phyloP scores from a whole-genome alignment of 2,113 vertebrate genomes.

The Anguilla japonica region DNA sequence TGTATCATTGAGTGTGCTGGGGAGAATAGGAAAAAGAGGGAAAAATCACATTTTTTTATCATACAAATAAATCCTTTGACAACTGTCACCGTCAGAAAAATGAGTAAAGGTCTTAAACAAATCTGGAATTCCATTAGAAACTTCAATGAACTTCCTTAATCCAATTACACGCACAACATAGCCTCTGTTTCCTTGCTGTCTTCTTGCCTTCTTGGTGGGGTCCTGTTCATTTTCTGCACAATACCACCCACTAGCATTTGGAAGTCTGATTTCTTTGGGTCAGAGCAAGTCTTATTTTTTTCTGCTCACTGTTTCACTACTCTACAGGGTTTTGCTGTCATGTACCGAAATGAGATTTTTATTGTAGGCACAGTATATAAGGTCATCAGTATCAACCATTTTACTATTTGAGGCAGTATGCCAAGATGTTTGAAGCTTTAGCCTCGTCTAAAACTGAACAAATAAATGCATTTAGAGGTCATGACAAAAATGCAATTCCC shows the following conservation, averaged over 20 bases:
- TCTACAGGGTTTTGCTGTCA: conserved; percentile 23
- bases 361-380: conserved; percentile 21
- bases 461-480: too few relatives aligned
- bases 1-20: background rate
- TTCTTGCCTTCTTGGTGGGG: conserved; percentile 25
- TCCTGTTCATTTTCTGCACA: background rate
- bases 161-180: conserved; percentile 62
- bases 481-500: too few relatives aligned
- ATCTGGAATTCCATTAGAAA: conserved; percentile 68
- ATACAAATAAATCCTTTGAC: conserved; percentile 59
- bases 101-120: conserved; percentile 28
- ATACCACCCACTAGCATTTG: background rate
- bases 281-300: background rate
- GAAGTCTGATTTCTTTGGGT: background rate
- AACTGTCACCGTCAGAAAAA: conserved; percentile 43
- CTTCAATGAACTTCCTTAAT: conserved; percentile 71
- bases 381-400: background rate
- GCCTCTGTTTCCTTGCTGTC: conserved; percentile 46
- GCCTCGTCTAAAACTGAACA: background rate
- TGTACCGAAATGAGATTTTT: conserved; percentile 25
- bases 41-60: conserved; percentile 43
- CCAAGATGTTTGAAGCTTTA: background rate
- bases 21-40: conserved; percentile 34
- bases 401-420: background rate
- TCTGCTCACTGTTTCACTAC: conserved; percentile 12